These are phyloP conservation scores for Dicerorhinus sumatrensis DNA, from an alignment of 2,113 vertebrate species.

Conservation along the genomic window DNA sequence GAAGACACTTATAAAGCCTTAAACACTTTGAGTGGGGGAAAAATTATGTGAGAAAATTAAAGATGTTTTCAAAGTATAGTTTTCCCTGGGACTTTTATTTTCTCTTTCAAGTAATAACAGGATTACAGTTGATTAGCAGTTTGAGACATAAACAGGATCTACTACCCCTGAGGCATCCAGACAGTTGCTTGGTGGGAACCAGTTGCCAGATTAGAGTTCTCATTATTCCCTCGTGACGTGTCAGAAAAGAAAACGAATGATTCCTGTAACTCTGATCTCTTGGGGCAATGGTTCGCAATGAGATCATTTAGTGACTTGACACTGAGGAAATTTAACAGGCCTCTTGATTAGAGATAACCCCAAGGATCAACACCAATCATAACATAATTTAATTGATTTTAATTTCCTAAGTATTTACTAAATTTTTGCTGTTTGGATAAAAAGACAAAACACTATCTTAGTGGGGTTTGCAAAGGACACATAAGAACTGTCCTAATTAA, in stretches of 20 bases:
- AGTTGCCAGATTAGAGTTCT: not conserved
- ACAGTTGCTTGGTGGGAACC: not conserved
- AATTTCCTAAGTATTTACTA: not conserved
- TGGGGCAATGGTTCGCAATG: not conserved
- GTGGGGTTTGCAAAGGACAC: not conserved
- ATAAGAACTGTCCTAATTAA: not conserved
- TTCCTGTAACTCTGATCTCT: not conserved
- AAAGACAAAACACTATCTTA: not conserved
- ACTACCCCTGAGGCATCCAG: not conserved
- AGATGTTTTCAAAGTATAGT: not conserved
- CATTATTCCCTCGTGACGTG: not conserved
- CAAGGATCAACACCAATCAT: not conserved
- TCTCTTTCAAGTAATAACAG: conserved; percentile 12
- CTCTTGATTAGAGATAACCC: not conserved
- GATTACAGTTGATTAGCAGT: not conserved
- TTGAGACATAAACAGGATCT: conserved; percentile 9
- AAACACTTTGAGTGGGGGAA: not conserved
- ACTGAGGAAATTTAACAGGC: not conserved
- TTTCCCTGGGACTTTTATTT: not conserved
- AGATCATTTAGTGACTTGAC: not conserved
- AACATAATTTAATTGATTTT: not conserved
- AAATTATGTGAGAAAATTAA: not conserved
- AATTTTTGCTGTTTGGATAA: not conserved
- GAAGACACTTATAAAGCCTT: not conserved
- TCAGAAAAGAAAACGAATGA: not conserved